Evolutionary conservation across 2,888 invertebrate species (phyloP), one percentile per base, ranked within the genome.

Genomic region (Orchesellides sinensis): DNA sequence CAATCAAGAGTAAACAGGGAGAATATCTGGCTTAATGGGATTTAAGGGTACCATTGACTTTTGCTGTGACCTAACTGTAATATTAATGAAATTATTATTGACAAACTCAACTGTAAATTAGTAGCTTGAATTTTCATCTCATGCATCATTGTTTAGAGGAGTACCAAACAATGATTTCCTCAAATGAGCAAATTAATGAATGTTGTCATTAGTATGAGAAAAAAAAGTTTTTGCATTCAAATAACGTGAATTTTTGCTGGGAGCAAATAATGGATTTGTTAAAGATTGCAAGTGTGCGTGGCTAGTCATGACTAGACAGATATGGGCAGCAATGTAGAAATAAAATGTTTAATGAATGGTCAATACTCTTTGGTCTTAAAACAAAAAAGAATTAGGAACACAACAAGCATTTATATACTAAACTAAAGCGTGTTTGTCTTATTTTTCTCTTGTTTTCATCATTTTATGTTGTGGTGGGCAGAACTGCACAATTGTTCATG

Each of bases 61-160:
- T n/a, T 40, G 32, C 5, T n/a, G 72, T 72, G 65, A 72, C 79
- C 72, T 79, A 65, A 79, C 79, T 70, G 79, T 79, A 54, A 21
- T 52, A 70, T 32, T 78, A 69, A 61, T 70, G 69, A 40, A 79
- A 79, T 79, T 63, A 79, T 52, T 47, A 70, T 70, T 70, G 69
- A 52, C 63, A 70, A 29, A 65, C n/a, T 72, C 72, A 79, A 79
- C 72, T 79, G 63, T 47, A 32, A 72, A 78, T 52, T 40, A 61
- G 61, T 49, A 23, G 61, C 35, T 49, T 78, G 61, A 61, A 69
- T 68, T 23, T 49, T 29, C 25, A 59, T 75, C 32, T 32, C 6
- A 32, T n/a, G n/a, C n/a, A n/a, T n/a, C n/a, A n/a, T n/a, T n/a
- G n/a, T n/a, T n/a, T n/a, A n/a, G n/a, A n/a, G n/a, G n/a, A n/a